Conservation (phyloP, 2,888 invertebrate species). For the Hirtodrosophila duncani region DNA sequence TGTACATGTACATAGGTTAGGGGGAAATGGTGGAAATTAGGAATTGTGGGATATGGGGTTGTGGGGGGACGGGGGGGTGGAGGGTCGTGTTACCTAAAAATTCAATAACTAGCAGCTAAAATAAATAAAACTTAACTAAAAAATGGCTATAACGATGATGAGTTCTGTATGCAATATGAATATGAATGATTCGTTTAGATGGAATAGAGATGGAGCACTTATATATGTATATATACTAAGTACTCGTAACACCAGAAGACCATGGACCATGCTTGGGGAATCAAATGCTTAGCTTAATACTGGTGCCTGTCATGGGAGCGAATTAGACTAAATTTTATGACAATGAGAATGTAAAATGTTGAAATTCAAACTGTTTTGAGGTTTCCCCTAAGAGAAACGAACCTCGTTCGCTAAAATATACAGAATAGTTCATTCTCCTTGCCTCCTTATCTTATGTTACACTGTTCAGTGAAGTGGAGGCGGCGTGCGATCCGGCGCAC, state of each 20-base stretch:
- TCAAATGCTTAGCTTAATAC: conserved; percentile 69
- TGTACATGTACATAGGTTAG: too few species aligned
- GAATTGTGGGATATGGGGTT: too few species aligned
- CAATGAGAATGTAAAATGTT: too few species aligned
- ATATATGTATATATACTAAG: not conserved
- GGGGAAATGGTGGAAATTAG: too few species aligned
- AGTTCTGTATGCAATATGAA: conserved; percentile 7
- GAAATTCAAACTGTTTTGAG: not conserved
- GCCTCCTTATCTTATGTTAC: too few species aligned
- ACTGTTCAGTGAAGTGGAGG: conserved; percentile 75
- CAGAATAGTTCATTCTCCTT: conserved; percentile 5
- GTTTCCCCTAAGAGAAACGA: too few species aligned
- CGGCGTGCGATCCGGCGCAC: conserved; percentile 77
- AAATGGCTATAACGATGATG: conserved; percentile 51
- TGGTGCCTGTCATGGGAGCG: conserved; percentile 70
- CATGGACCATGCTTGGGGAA: not conserved
- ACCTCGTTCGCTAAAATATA: too few species aligned
- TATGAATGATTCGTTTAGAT: conserved; percentile 14
- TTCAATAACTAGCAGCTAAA: conserved; percentile 48
- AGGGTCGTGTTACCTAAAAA: too few species aligned
- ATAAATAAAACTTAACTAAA: conserved; percentile 62
- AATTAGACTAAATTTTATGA: conserved; percentile 53
- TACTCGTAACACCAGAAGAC: conserved; percentile 36
- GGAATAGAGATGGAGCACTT: not conserved
- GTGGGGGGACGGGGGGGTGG: too few species aligned